phyloP scores from a whole-genome alignment of 2,797 vertebrate species.

The Podargus strigoides region DNA sequence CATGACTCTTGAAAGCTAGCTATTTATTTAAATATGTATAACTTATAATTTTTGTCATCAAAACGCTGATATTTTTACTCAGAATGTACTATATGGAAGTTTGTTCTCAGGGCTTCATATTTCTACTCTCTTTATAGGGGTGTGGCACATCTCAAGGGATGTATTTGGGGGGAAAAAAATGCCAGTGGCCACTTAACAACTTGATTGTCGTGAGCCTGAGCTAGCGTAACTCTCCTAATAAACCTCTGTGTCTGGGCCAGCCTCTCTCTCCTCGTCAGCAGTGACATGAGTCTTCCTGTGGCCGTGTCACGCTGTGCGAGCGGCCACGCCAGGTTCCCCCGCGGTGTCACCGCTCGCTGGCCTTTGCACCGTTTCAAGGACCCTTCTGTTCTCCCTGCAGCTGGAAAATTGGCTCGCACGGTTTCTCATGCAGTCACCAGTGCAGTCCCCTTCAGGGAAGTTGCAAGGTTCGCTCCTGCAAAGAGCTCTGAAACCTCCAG shows the following conservation, averaged over 20 bases:
- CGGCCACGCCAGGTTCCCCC: background rate
- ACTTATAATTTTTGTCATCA: conserved; percentile 9
- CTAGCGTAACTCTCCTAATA: background rate
- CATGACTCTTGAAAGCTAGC: background rate
- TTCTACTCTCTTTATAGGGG: background rate
- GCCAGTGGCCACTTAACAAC: background rate
- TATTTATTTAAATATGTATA: conserved; percentile 14
- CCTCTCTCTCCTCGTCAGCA: background rate
- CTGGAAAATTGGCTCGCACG: background rate
- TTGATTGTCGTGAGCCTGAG: background rate
- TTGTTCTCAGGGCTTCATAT: conserved; percentile 64
- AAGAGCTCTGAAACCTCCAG: background rate
- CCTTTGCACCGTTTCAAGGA: background rate
- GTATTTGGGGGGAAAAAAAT: background rate
- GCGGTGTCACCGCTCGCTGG: fast-evolving
- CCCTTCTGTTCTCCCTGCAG: background rate
- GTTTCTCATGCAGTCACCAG: background rate
- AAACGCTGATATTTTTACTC: conserved; percentile 20
- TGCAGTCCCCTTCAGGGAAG: background rate
- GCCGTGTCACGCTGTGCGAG: background rate
- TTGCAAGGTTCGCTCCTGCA: background rate
- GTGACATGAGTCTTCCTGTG: background rate
- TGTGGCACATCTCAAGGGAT: background rate
- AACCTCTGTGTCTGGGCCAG: background rate
- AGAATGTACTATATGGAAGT: background rate